These are phyloP conservation scores for Ormyrus thymus DNA, from an alignment of 2,888 invertebrate genomes.

Conservation along the genomic window DNA sequence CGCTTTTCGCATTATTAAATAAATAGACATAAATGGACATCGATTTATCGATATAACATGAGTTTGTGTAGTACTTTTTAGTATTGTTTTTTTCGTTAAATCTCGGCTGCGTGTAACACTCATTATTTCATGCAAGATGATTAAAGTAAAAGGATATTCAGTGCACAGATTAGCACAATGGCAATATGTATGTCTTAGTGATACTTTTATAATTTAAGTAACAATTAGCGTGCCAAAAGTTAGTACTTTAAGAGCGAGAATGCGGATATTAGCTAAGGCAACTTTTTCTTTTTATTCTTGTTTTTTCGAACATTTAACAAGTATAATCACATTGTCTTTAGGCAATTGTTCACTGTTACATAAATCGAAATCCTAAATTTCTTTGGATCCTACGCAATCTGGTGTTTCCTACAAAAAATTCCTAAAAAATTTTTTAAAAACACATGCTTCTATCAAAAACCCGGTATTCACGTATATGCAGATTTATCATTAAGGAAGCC, in stretches of 20 bases:
- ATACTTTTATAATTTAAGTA: background rate
- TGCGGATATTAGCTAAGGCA: conserved; percentile 30
- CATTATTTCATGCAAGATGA: conserved; percentile 16
- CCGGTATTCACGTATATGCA: background rate
- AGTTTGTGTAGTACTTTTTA: background rate
- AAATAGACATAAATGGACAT: conserved; percentile 38
- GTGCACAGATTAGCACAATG: background rate
- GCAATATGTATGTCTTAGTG: background rate
- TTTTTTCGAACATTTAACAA: conserved; percentile 3
- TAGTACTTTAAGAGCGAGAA: conserved; percentile 1
- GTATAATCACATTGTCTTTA: conserved; percentile 25
- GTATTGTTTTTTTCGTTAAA: background rate
- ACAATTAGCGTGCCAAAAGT: conserved; percentile 9
- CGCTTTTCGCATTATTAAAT: conserved; percentile 27
- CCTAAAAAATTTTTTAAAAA: background rate
- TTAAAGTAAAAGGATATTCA: too few species aligned
- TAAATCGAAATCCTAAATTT: background rate
- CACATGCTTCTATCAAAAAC: background rate
- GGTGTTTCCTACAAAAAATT: background rate
- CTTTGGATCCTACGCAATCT: background rate
- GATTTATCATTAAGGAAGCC: background rate
- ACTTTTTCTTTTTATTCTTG: conserved; percentile 4
- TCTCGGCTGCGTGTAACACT: conserved; percentile 13
- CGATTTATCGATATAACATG: conserved; percentile 25
- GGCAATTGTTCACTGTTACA: background rate